Conservation (phyloP, 2,113 vertebrate genomes). For the Himantopus leucocephalus region DNA sequence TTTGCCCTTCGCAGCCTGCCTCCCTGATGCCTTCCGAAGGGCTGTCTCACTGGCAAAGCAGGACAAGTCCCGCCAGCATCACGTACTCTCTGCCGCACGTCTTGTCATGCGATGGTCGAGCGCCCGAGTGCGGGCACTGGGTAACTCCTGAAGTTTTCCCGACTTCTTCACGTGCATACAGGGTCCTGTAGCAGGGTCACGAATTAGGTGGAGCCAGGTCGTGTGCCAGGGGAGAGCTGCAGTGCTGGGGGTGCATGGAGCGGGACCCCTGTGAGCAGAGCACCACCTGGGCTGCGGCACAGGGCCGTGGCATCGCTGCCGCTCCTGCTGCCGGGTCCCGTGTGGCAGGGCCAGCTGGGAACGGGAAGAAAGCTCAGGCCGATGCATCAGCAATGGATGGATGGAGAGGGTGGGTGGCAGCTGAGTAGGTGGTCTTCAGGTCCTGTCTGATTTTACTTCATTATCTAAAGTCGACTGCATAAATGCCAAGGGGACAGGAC, state of each 20-base stretch:
- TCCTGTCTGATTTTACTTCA: not conserved
- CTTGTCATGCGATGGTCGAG: rapidly evolving
- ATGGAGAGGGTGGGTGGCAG: not conserved
- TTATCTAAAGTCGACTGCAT: not conserved
- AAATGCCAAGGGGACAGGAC: not conserved
- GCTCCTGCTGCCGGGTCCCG: not conserved
- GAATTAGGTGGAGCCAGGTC: not conserved
- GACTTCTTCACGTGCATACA: not conserved
- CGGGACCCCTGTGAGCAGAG: not conserved
- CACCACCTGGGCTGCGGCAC: rapidly evolving
- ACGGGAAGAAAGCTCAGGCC: rapidly evolving
- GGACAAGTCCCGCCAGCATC: not conserved
- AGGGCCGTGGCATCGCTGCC: rapidly evolving
- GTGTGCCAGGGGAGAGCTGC: not conserved
- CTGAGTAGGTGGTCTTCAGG: slow-evolving; percentile 12
- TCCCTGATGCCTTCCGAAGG: not conserved
- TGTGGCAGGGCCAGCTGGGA: not conserved
- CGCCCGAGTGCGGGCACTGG: rapidly evolving
- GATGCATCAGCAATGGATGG: not conserved
- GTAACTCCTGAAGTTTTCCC: not conserved
- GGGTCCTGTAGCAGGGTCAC: not conserved
- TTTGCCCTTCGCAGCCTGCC: not conserved
- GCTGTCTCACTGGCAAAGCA: not conserved
- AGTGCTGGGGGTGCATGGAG: not conserved
- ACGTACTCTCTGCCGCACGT: rapidly evolving